Conservation (phyloP, 2,888 invertebrate genomes). For the Cartodere bifasciata region DNA sequence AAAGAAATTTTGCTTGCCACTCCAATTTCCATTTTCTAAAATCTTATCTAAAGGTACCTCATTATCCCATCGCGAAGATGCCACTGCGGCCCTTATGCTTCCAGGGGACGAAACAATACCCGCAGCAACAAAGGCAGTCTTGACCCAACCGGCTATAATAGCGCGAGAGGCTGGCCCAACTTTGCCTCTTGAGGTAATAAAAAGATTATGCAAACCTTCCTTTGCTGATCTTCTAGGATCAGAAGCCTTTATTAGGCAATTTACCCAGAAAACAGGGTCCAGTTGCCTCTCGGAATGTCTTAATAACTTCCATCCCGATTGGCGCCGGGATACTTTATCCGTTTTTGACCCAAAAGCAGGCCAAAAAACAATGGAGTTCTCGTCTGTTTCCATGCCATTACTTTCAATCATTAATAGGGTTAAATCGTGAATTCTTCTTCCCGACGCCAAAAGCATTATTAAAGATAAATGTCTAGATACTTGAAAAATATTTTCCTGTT, state of each 20-base stretch:
- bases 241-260: not conserved
- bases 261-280: not conserved
- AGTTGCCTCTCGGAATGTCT: too few species aligned
- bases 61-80: slow-evolving; percentile 7
- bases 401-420: not conserved
- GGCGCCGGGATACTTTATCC: not conserved
- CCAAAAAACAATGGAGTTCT: not conserved
- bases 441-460: slow-evolving; percentile 3
- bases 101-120: slow-evolving; percentile 2
- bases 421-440: slow-evolving; percentile 3
- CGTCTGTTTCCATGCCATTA: not conserved
- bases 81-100: slow-evolving; percentile 6
- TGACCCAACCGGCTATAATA: slow-evolving; percentile 7
- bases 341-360: slow-evolving; percentile 1
- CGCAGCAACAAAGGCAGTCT: slow-evolving; percentile 2
- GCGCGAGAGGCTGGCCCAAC: slow-evolving; percentile 6
- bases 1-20: slow-evolving; percentile 2
- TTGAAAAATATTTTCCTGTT: too few species aligned
- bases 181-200: slow-evolving; percentile 7
- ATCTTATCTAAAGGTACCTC: slow-evolving; percentile 5
- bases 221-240: not conserved
- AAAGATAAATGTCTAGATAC: too few species aligned
- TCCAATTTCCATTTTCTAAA: slow-evolving; percentile 2
- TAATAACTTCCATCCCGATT: not conserved
- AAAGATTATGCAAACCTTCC: not conserved